A percentile compares a stretch with the other conserved stretches of the same genome.
Evolutionary conservation across 2,797 vertebrate species (phyloP).

Genomic region (Sylvilagus floridanus): DNA sequence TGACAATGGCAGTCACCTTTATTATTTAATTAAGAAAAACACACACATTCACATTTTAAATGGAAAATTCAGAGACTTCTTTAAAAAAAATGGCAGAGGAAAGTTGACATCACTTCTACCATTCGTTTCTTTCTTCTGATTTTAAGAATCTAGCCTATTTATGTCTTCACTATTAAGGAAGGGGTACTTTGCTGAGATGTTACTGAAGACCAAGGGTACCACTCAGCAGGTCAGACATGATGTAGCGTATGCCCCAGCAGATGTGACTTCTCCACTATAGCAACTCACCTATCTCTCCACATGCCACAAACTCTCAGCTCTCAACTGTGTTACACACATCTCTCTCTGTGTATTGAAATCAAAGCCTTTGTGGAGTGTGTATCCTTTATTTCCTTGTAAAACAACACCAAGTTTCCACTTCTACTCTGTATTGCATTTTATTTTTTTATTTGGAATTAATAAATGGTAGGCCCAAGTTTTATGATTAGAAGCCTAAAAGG

Average conservation of each 20-base stretch:
- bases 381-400: not conserved
- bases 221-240: not conserved
- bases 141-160: not conserved
- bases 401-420: not conserved
- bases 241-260: not conserved
- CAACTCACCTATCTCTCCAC: not conserved
- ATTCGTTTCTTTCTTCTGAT: not conserved
- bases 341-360: not conserved
- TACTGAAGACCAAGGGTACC: too few relatives aligned
- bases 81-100: not conserved
- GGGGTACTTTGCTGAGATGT: not conserved
- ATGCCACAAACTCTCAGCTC: too few relatives aligned
- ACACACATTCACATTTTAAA: not conserved
- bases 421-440: not conserved
- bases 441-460: slow-evolving; percentile 45
- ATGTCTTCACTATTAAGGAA: not conserved
- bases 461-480: not conserved
- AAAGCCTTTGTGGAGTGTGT: not conserved
- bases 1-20: not conserved
- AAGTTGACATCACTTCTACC: not conserved
- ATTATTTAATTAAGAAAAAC: not conserved
- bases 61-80: not conserved
- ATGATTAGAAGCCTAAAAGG: not conserved
- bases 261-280: not conserved
- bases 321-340: not conserved